A percentile compares a stretch with the other conserved stretches of the same genome.
These are phyloP conservation scores for Cryptocephalus primarius DNA, from an alignment of 2,888 invertebrate species.

Conservation along the genomic window DNA sequence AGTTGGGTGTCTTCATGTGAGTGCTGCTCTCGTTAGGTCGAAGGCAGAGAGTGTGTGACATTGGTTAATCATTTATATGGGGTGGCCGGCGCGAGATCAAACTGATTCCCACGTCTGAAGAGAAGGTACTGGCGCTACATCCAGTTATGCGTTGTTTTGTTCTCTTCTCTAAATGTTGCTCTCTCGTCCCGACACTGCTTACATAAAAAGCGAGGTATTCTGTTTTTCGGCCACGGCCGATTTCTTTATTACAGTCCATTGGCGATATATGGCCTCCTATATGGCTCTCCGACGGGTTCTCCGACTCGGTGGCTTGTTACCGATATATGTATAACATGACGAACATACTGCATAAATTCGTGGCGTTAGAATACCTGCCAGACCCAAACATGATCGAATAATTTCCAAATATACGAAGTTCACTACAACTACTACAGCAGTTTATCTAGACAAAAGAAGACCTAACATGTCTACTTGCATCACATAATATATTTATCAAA, in stretches of 20 bases:
- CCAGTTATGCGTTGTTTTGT: conserved; percentile 3
- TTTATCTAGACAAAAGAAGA: too few species aligned
- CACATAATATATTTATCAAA: too few species aligned
- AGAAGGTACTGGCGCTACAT: conserved; percentile 5
- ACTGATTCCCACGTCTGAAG: conserved; percentile 11
- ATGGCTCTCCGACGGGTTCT: too few species aligned
- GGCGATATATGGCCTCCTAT: too few species aligned
- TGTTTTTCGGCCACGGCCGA: not conserved
- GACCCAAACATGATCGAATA: too few species aligned
- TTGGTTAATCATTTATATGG: conserved; percentile 19
- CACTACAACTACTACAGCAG: too few species aligned
- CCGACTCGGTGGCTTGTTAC: too few species aligned
- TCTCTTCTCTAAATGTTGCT: conserved; percentile 1
- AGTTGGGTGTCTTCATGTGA: conserved; percentile 18
- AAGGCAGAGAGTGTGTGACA: conserved; percentile 15
- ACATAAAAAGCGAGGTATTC: not conserved
- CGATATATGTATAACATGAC: too few species aligned
- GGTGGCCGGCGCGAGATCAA: conserved; percentile 18
- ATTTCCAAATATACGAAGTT: too few species aligned
- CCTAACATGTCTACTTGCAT: too few species aligned
- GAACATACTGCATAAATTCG: too few species aligned
- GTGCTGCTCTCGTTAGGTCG: conserved; percentile 19
- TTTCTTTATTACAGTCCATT: not conserved
- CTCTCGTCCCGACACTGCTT: not conserved
- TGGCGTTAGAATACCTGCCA: too few species aligned